Evolutionary conservation across 2,888 invertebrate species (phyloP), one percentile per base, ranked within the genome.

Genomic region (Nomada hirtipes): DNA sequence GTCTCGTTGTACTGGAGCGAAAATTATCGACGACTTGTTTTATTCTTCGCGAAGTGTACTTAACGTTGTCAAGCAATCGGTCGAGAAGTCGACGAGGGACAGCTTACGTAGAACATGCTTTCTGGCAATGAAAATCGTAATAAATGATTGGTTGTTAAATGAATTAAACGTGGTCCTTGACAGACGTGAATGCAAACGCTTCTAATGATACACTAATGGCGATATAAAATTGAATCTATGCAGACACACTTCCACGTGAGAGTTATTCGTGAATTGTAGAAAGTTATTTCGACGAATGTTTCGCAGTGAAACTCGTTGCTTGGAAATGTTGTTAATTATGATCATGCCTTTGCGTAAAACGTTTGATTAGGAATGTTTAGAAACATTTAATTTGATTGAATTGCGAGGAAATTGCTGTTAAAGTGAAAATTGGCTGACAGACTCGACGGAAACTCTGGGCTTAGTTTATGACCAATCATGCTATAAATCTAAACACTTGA

Each of bases 231-330:
- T 29, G 13, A 36, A 65, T 52, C 29, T 29, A 29, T 20, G 15
- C 59, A 29, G 18, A 44, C 65, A 7, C 29, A 15, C 15, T 20
- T 53, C 29, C 15, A 4, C n/a, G 29, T 36, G 52, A 67, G 36
- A 65, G 29, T 26, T 52, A 29, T n/a, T 13, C 20, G 29, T n/a
- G 29, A 65, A 52, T 59, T 29, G 29, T 52, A n/a, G 52, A 52
- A 52, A 65, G 65, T 52, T 67, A 29, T 67, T 67, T 9, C 65
- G 26, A n/a, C 26, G 29, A 36, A 29, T 59, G 65, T 20, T 11
- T n/a, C n/a, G 15, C 7, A 3, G 10, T 4, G 36, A 29, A 67
- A 52, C 29, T 3, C 9, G 29, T n/a, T 10, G 18, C 10, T 20
- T n/a, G 18, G 50, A 55, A 36, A 42, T 53, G 23, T 53, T 23